Conservation (phyloP, 1,140 invertebrate genomes). For the Myzus persicae region DNA sequence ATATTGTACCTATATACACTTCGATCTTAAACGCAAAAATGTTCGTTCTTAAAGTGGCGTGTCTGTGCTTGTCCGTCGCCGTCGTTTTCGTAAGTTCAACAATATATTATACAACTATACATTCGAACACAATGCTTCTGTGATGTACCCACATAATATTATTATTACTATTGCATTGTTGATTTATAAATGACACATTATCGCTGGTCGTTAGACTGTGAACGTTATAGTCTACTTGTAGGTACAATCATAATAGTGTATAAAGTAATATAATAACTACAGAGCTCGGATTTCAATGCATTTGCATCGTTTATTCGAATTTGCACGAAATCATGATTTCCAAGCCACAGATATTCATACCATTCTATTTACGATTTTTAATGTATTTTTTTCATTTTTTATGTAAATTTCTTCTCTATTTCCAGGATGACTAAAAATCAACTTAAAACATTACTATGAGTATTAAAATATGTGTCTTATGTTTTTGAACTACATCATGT, state of each 20-base stretch:
- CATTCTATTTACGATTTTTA: too few species aligned
- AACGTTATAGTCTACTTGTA: background rate
- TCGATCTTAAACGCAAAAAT: background rate
- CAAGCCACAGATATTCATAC: too few species aligned
- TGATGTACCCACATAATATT: too few species aligned
- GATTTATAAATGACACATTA: background rate
- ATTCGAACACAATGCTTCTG: too few species aligned
- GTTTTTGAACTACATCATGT: too few species aligned
- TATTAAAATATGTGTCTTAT: too few species aligned
- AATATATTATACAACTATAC: background rate
- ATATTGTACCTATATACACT: background rate
- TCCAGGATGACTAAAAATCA: too few species aligned
- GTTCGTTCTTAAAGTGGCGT: conserved; percentile 4
- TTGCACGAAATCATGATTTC: too few species aligned
- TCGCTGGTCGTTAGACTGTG: background rate
- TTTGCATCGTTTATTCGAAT: background rate
- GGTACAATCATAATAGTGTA: background rate
- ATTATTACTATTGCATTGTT: background rate
- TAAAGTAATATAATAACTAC: background rate
- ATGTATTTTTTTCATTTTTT: too few species aligned
- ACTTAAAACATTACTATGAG: too few species aligned
- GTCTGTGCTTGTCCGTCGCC: background rate
- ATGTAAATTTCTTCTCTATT: too few species aligned
- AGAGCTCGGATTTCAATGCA: background rate
- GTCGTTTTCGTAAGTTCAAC: conserved; percentile 29